Percentiles rank a stretch among this genome's conserved stretches.
Evolutionary conservation across 2,888 invertebrate genomes (phyloP).

Genomic region (Actias luna): DNA sequence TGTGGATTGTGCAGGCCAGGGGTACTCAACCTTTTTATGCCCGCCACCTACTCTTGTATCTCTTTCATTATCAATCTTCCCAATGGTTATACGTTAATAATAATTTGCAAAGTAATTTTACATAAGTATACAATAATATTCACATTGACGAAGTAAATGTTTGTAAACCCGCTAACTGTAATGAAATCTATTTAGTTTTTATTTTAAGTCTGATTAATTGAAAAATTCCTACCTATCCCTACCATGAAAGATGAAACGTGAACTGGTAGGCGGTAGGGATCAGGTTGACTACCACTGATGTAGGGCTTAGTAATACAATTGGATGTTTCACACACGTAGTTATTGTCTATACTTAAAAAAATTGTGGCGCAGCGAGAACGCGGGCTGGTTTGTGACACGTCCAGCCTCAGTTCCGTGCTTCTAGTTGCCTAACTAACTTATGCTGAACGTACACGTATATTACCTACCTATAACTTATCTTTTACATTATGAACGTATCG

Average conservation of each 20-base stretch:
- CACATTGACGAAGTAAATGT: background rate
- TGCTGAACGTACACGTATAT: constrained; percentile 26
- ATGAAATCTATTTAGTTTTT: background rate
- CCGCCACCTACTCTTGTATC: background rate
- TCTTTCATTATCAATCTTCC: background rate
- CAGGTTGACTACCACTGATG: constrained; percentile 34
- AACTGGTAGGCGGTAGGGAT: constrained; percentile 26
- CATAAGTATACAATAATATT: too few relatives aligned
- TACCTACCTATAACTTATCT: too few relatives aligned
- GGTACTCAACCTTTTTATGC: background rate
- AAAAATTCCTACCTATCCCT: background rate
- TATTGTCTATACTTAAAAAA: constrained; percentile 41
- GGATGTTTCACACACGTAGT: constrained; percentile 64
- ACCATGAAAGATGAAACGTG: background rate
- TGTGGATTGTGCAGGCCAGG: background rate
- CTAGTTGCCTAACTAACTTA: constrained; percentile 77
- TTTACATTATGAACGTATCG: constrained; percentile 36
- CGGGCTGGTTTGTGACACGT: constrained; percentile 57
- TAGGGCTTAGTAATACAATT: constrained; percentile 47
- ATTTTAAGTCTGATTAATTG: background rate
- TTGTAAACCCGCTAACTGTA: background rate
- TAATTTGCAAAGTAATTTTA: background rate
- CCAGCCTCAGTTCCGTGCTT: constrained; percentile 74
- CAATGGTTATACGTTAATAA: background rate
- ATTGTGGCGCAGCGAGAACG: constrained; percentile 62